phyloP scores from a whole-genome alignment of 2,113 vertebrate species.

The Phainopepla nitens region DNA sequence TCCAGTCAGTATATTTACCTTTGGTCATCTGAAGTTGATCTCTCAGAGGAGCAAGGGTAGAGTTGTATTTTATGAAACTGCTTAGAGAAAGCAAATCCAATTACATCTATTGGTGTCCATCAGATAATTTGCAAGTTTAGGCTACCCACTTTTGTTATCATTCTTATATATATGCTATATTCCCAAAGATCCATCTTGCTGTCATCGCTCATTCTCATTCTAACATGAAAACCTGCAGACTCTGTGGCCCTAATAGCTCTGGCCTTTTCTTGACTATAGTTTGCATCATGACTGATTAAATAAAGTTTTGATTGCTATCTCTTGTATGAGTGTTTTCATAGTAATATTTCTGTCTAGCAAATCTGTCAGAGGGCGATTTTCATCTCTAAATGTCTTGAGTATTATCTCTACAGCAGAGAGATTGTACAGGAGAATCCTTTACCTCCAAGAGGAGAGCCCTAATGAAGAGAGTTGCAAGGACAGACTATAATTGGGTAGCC shows the following conservation, averaged over 20 bases:
- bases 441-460: background rate
- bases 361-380: background rate
- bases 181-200: background rate
- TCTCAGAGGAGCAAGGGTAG: background rate
- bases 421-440: background rate
- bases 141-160: background rate
- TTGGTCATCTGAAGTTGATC: background rate
- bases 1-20: background rate
- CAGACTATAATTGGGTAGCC: background rate
- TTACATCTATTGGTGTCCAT: background rate
- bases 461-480: background rate
- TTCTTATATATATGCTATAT: background rate
- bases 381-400: background rate
- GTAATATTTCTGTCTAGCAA: background rate
- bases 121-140: background rate
- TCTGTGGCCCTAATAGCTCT: background rate
- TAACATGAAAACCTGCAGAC: background rate
- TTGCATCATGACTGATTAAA: background rate
- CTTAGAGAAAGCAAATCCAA: background rate
- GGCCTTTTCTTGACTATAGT: background rate
- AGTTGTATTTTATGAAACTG: background rate
- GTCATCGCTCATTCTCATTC: background rate
- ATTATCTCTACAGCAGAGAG: background rate
- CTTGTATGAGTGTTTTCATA: background rate
- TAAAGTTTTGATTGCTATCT: background rate